Conservation (phyloP, 2,888 invertebrate species). For the Meteorus colon region DNA sequence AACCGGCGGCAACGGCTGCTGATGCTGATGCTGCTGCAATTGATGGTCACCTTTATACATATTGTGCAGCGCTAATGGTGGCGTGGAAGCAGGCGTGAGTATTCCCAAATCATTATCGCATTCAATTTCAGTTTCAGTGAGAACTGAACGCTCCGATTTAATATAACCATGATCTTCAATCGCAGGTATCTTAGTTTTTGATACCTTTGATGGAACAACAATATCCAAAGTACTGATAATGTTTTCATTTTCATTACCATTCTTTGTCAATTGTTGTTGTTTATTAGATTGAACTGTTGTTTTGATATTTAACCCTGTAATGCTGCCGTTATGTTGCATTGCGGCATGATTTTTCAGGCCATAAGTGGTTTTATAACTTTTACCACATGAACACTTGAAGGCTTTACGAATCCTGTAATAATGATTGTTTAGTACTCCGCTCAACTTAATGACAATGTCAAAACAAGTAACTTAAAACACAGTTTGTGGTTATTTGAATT, state of each 20-base stretch:
- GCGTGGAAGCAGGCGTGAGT: slow-evolving; percentile 67
- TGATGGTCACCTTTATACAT: slow-evolving; percentile 49
- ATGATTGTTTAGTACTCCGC: slow-evolving; percentile 12
- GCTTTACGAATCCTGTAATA: slow-evolving; percentile 82
- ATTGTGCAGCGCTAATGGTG: slow-evolving; percentile 54
- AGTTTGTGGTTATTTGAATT: not conserved
- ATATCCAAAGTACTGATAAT: slow-evolving; percentile 10
- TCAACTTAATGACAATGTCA: not conserved
- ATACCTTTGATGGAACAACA: slow-evolving; percentile 44
- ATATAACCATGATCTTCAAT: slow-evolving; percentile 68
- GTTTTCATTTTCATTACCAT: slow-evolving; percentile 48
- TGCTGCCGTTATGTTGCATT: slow-evolving; percentile 68
- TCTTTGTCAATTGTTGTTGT: slow-evolving; percentile 40
- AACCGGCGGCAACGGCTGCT: not conserved
- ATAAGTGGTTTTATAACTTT: slow-evolving; percentile 88
- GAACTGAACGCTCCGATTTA: slow-evolving; percentile 58
- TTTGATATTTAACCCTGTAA: slow-evolving; percentile 42
- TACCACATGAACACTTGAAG: slow-evolving; percentile 89
- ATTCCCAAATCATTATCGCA: slow-evolving; percentile 62
- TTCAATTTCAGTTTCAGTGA: slow-evolving; percentile 54
- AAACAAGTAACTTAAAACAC: not conserved
- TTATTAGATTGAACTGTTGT: slow-evolving; percentile 36
- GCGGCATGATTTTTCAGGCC: slow-evolving; percentile 84
- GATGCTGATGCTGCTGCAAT: slow-evolving; percentile 35
- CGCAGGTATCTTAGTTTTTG: slow-evolving; percentile 59